These are phyloP conservation scores for Acrobeloides nanus DNA, from an alignment of 2,888 invertebrate genomes.

Conservation along the genomic window DNA sequence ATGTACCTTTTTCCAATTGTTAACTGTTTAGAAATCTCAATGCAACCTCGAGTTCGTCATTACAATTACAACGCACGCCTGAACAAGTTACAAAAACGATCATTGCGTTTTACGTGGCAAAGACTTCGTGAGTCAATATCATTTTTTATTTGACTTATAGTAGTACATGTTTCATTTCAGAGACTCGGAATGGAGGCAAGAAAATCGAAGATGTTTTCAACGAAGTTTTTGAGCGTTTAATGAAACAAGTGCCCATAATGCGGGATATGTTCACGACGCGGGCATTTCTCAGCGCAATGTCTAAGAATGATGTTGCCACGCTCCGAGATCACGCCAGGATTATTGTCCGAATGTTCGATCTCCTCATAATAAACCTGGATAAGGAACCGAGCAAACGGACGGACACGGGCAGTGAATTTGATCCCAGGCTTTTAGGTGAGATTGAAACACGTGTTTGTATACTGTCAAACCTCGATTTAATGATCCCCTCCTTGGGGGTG, in stretches of 20 bases:
- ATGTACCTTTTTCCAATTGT: not conserved
- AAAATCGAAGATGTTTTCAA: conserved; percentile 50
- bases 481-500: no score
- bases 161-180: no score
- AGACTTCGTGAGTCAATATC: no score
- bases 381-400: conserved; percentile 40
- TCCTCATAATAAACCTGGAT: conserved; percentile 48
- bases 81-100: conserved; percentile 47
- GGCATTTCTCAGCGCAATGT: conserved; percentile 50
- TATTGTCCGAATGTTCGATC: conserved; percentile 46
- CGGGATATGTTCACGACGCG: conserved; percentile 51
- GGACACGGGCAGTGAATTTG: conserved; percentile 42
- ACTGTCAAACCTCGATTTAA: no score
- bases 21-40: conserved; percentile 5
- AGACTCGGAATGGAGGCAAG: conserved; percentile 51
- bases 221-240: conserved; percentile 44
- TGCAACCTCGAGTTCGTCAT: conserved; percentile 25
- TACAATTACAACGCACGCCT: conserved; percentile 49
- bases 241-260: conserved; percentile 36
- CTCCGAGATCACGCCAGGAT: conserved; percentile 46
- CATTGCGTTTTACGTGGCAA: conserved; percentile 51
- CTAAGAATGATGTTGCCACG: conserved; percentile 37
- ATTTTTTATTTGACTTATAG: no score
- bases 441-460: no score
- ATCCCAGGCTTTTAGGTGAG: conserved; percentile 31